Evolutionary conservation across 2,797 vertebrate species (phyloP).

Genomic region (Avahi laniger): DNA sequence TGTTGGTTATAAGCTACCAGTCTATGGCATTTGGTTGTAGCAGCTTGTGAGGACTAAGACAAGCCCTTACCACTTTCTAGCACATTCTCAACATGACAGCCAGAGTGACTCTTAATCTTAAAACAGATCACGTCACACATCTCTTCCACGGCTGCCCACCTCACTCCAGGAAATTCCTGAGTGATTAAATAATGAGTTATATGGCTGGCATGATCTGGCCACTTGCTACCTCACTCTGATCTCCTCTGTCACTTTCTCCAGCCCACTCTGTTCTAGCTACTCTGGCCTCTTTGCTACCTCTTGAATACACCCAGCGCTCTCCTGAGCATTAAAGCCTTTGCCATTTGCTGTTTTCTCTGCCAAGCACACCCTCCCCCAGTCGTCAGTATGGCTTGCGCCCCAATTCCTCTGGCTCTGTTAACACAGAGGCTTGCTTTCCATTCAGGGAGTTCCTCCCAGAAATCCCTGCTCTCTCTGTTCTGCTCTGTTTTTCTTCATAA

Average conservation of each 20-base stretch:
- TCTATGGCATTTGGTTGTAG: background rate
- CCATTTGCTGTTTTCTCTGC: background rate
- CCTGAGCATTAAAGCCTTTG: background rate
- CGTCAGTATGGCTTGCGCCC: too few relatives aligned
- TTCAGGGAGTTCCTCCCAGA: background rate
- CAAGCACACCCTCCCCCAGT: too few relatives aligned
- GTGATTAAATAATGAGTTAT: background rate
- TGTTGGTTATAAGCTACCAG: background rate
- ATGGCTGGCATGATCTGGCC: background rate
- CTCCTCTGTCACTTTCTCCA: background rate
- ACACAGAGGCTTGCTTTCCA: background rate
- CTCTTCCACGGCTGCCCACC: background rate
- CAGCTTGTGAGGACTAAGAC: background rate
- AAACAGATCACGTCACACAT: background rate
- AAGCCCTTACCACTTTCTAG: background rate
- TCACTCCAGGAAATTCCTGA: background rate
- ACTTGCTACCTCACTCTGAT: background rate
- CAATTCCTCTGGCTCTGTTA: background rate
- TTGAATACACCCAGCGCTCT: background rate
- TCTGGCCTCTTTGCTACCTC: background rate
- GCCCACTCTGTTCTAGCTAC: background rate
- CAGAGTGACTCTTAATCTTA: background rate
- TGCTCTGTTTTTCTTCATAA: background rate
- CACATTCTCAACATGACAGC: background rate
- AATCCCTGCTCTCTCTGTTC: too few relatives aligned